Percentiles rank a stretch among this genome's conserved stretches.
Conservation (phyloP, 2,888 invertebrate genomes). For the Drosophila lutescens region DNA sequence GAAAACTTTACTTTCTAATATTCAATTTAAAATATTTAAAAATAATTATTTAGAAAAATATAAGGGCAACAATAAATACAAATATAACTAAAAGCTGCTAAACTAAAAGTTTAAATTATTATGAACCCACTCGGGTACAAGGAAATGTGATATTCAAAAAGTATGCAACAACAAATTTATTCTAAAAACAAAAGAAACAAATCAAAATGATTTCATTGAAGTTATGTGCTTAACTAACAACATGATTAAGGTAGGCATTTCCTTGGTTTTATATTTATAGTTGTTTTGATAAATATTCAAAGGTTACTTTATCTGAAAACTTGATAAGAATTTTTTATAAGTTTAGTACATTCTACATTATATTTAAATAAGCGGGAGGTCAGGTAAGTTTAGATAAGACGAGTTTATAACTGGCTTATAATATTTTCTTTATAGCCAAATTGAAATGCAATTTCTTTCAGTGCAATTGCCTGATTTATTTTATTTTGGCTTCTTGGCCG, state of each 20-base stretch:
- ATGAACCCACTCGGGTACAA: too few species aligned
- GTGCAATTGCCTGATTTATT: slow-evolving; percentile 26
- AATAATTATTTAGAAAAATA: too few species aligned
- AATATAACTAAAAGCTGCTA: too few species aligned
- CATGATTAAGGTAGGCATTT: not conserved
- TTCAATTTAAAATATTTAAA: too few species aligned
- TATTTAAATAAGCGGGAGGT: not conserved
- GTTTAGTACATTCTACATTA: not conserved
- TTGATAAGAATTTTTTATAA: too few species aligned
- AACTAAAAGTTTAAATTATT: too few species aligned
- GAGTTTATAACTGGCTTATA: too few species aligned
- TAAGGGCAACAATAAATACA: too few species aligned
- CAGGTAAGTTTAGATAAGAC: not conserved
- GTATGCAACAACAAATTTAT: too few species aligned
- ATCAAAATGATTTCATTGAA: not conserved
- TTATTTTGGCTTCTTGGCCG: slow-evolving; percentile 16
- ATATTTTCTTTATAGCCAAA: not conserved
- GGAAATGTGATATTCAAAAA: too few species aligned
- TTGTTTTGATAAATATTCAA: not conserved
- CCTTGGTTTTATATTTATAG: not conserved
- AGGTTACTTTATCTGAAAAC: not conserved
- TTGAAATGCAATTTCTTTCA: not conserved
- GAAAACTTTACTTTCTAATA: too few species aligned
- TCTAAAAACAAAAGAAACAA: not conserved
- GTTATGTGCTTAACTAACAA: not conserved